Percentiles rank a stretch among this genome's conserved stretches.
These are phyloP conservation scores for Rhinophrynus dorsalis DNA, from an alignment of 2,797 vertebrate genomes.

Conservation along the genomic window DNA sequence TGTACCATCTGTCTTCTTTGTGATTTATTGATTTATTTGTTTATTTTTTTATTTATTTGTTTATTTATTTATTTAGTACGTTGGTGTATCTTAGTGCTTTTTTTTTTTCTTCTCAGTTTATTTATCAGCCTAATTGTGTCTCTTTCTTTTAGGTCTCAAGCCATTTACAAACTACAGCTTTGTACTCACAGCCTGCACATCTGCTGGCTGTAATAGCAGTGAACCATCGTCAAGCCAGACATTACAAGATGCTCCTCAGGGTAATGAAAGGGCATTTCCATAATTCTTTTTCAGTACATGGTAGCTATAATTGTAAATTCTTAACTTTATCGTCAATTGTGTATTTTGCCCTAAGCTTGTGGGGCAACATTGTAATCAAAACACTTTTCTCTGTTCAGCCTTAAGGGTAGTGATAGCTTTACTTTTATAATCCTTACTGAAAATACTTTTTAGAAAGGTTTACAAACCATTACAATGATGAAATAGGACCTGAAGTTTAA, in stretches of 20 bases:
- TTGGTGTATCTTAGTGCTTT: too few relatives aligned
- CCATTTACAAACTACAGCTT: constrained; percentile 84
- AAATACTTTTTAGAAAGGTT: constrained; percentile 8
- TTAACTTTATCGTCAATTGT: not conserved
- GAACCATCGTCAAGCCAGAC: constrained; percentile 79
- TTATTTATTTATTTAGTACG: too few relatives aligned
- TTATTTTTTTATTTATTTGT: too few relatives aligned
- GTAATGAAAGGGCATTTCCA: constrained; percentile 64
- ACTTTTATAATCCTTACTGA: constrained; percentile 3
- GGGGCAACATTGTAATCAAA: not conserved
- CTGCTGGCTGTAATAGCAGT: constrained; percentile 80
- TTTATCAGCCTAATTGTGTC: not conserved
- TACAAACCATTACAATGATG: constrained; percentile 12
- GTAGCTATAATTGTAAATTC: not conserved
- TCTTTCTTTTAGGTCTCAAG: constrained; percentile 75
- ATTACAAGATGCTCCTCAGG: constrained; percentile 81
- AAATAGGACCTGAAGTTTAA: constrained; percentile 8
- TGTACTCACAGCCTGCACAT: constrained; percentile 80
- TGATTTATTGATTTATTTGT: too few relatives aligned
- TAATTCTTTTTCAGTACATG: not conserved
- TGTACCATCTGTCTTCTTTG: not conserved
- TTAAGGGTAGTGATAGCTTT: not conserved
- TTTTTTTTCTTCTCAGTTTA: too few relatives aligned
- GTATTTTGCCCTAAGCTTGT: constrained; percentile 1
- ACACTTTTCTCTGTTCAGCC: constrained; percentile 2